A percentile compares a stretch with the other conserved stretches of the same genome.
These are phyloP conservation scores for Palloptera scutellata DNA, from an alignment of 2,888 invertebrate species.

Conservation along the genomic window DNA sequence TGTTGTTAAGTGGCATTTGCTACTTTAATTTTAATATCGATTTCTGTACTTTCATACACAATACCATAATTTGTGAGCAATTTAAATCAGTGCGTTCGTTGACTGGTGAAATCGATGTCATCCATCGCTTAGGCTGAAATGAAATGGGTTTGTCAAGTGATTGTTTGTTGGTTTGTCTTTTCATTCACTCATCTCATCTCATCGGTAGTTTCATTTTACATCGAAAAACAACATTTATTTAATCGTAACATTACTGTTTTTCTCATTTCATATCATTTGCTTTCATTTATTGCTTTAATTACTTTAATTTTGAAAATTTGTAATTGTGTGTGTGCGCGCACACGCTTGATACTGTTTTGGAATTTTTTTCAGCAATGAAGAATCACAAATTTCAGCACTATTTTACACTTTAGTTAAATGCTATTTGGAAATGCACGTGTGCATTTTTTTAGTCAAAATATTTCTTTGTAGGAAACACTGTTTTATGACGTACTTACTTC, in stretches of 20 bases:
- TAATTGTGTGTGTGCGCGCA: no score
- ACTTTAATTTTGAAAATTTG: no score
- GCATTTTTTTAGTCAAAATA: no score
- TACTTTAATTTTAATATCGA: neutral
- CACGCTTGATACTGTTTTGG: no score
- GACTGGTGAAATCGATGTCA: neutral
- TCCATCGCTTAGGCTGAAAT: neutral
- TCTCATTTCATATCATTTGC: no score
- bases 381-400: no score
- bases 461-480: neutral
- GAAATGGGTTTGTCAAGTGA: constrained; percentile 1
- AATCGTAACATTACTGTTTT: no score
- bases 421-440: no score
- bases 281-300: no score
- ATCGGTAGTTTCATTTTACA: neutral
- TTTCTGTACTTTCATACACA: neutral
- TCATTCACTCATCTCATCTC: neutral
- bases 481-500: neutral
- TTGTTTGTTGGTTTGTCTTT: neutral
- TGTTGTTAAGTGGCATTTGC: neutral
- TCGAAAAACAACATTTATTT: no score
- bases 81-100: neutral
- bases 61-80: neutral
- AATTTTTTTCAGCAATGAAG: no score
- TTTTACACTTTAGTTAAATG: no score